phyloP scores from a whole-genome alignment of 2,113 vertebrate genomes.

The Henicopernis longicauda region DNA sequence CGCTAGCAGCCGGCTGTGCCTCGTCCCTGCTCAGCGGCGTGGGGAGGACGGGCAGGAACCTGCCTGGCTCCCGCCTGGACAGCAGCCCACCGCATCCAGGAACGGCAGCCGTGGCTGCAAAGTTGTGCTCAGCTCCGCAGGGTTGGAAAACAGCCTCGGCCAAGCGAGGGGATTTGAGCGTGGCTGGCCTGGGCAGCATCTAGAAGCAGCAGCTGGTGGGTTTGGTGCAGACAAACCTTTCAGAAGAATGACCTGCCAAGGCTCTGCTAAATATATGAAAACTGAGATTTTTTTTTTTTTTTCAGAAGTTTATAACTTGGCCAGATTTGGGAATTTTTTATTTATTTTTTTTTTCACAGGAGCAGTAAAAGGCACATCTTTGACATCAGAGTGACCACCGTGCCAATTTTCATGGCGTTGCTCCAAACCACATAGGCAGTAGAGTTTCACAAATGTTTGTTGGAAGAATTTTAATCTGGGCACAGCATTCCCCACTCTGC shows the following conservation, averaged over 20 bases:
- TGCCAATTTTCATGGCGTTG: background rate
- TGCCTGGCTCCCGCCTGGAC: accelerated
- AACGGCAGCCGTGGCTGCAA: accelerated
- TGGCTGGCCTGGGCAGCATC: background rate
- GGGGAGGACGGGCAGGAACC: background rate
- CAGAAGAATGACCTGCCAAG: background rate
- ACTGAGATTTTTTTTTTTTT: background rate
- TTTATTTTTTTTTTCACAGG: background rate
- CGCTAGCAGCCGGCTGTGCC: background rate
- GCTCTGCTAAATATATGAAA: background rate
- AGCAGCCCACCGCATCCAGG: background rate
- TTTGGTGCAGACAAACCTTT: background rate
- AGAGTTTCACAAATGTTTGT: background rate
- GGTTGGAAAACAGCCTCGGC: background rate
- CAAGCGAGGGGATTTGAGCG: background rate
- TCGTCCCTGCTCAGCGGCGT: accelerated
- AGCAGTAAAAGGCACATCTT: background rate
- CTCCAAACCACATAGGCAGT: background rate
- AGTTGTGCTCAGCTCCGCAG: background rate
- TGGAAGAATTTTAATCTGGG: background rate
- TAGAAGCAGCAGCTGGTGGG: background rate
- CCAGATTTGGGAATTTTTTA: background rate
- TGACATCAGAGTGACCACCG: constrained; percentile 13
- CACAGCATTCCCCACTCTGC: background rate
- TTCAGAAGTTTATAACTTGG: background rate